Conservation (phyloP, 2,113 vertebrate species). For the Panurus biarmicus region DNA sequence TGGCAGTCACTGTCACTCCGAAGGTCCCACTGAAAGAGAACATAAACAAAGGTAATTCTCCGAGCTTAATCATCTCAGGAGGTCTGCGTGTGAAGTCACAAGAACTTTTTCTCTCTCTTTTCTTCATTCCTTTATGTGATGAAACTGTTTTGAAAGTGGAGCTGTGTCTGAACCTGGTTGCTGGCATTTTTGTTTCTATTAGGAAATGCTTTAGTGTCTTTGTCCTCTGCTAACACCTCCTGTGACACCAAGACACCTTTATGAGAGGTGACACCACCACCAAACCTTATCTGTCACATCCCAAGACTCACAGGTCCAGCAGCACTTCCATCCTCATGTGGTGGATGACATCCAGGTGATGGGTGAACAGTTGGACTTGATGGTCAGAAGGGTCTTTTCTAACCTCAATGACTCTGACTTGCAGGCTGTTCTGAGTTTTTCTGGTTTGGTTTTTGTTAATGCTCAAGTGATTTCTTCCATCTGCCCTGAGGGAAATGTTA, state of each 20-base stretch:
- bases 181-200: not conserved
- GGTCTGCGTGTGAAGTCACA: not conserved
- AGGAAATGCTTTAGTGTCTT: not conserved
- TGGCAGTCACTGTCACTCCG: not conserved
- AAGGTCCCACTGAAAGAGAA: not conserved
- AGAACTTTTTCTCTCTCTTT: not conserved
- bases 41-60: not conserved
- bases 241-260: not conserved
- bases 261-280: fast-evolving
- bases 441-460: not conserved
- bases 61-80: not conserved
- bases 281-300: not conserved
- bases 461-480: not conserved
- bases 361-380: fast-evolving
- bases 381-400: not conserved
- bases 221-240: not conserved
- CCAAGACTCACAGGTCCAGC: not conserved
- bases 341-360: no score
- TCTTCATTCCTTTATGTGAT: not conserved
- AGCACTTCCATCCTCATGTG: not conserved
- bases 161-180: not conserved
- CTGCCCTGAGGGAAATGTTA: not conserved
- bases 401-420: not conserved
- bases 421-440: not conserved
- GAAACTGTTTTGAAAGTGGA: not conserved